Percentiles rank a stretch among this genome's conserved stretches.
phyloP scores from a whole-genome alignment of 2,888 invertebrate species.

The Protodeltote pygarga region DNA sequence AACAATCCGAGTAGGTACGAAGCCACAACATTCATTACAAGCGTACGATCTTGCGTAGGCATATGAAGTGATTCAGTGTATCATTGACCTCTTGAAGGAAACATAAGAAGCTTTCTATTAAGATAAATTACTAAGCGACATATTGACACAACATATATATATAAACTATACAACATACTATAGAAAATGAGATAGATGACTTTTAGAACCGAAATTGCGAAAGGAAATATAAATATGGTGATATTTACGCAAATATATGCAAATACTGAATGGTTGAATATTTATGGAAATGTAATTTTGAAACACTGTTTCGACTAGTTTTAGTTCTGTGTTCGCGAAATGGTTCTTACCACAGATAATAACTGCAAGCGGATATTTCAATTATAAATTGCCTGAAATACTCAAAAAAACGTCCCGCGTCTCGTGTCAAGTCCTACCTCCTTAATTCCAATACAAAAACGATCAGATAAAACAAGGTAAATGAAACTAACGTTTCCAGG shows the following conservation, averaged over 20 bases:
- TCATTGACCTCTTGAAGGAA: constrained; percentile 47
- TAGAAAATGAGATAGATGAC: constrained; percentile 27
- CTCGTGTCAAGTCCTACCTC: too few relatives aligned
- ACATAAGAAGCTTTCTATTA: constrained; percentile 37
- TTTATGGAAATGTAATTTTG: background rate
- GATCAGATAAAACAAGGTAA: constrained; percentile 20
- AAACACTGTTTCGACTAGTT: background rate
- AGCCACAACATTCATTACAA: constrained; percentile 23
- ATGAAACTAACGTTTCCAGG: constrained; percentile 19
- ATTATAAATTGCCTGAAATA: too few relatives aligned
- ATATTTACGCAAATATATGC: background rate
- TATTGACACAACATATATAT: constrained; percentile 33
- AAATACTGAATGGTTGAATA: background rate
- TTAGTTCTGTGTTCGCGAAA: too few relatives aligned
- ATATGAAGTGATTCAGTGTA: constrained; percentile 40
- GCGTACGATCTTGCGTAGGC: constrained; percentile 36
- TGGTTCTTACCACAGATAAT: too few relatives aligned
- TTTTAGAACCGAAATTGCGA: constrained; percentile 8
- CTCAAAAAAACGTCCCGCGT: too few relatives aligned
- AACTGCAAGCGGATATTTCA: too few relatives aligned
- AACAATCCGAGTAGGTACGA: constrained; percentile 4
- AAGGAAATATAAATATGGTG: background rate
- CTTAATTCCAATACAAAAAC: constrained; percentile 9
- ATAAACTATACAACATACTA: too few relatives aligned
- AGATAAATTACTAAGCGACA: constrained; percentile 27